A percentile compares a stretch with the other conserved stretches of the same genome.
These are phyloP conservation scores for Accipiter cooperii DNA, from an alignment of 2,113 vertebrate genomes.

Conservation along the genomic window DNA sequence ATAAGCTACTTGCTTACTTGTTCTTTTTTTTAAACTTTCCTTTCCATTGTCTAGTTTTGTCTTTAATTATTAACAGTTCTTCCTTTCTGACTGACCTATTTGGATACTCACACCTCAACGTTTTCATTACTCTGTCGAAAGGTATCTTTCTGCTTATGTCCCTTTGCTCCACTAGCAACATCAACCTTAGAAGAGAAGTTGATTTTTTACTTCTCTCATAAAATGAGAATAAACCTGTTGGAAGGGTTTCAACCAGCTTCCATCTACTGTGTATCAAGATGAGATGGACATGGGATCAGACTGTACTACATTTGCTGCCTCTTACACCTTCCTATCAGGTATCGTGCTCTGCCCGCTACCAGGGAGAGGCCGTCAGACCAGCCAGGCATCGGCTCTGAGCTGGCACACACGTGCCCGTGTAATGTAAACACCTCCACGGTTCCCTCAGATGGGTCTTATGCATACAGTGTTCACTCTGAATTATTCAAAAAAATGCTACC, in stretches of 20 bases:
- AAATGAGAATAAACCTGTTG: neutral
- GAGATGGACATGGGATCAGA: neutral
- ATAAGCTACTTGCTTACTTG: neutral
- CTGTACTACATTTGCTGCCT: neutral
- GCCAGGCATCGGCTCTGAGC: neutral
- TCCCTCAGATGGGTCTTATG: neutral
- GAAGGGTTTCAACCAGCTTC: neutral
- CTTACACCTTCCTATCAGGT: neutral
- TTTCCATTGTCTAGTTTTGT: slow-evolving; percentile 47
- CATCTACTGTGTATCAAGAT: neutral
- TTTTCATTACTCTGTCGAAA: neutral
- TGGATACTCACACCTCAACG: neutral
- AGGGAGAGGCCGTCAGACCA: neutral
- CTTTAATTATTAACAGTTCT: slow-evolving; percentile 59
- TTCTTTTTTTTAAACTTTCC: slow-evolving; percentile 52
- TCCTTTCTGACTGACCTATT: slow-evolving; percentile 56
- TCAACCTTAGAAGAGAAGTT: neutral
- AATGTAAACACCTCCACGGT: neutral
- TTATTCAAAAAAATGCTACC: neutral
- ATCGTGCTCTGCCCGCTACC: neutral
- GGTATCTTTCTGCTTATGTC: neutral
- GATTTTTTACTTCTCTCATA: neutral
- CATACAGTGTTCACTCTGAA: neutral
- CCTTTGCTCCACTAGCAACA: neutral
- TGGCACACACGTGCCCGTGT: fast-evolving